Evolutionary conservation across 2,113 vertebrate genomes (phyloP), one percentile per base, ranked within the genome.

Genomic region (Dicentrarchus labrax): DNA sequence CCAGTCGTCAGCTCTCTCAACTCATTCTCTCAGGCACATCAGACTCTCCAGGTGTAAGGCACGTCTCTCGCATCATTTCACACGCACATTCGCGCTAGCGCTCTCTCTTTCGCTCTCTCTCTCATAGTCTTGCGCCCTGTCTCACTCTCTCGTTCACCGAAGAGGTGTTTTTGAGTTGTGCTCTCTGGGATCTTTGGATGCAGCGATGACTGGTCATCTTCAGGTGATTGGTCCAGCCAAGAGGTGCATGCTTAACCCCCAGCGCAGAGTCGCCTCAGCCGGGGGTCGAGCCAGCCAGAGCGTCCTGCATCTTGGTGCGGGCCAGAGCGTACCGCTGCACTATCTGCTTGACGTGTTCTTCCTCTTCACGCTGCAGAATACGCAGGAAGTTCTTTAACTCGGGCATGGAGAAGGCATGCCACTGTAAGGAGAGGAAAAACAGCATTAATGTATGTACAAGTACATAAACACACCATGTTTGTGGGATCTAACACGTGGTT

Each of bases 381-480:
- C 96, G 97, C 80, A 98, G 86, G 91, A 99, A 99, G 91, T 99
- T 99, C 62, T 97, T 96, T 50, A 99, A 91, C 93, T 99, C 98
- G 0, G 98, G 97, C 94, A 97, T 94, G 8, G 96, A 97, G 94
- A 99, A 99, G 75, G 97, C 98, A 0, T 99, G 96, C 98, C 98
- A 99, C 98, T 99, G 94, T 1, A 75, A 62, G 30, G 36, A 15
- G 38, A 66, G 10, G 66, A 21, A 72, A 66, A 66, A 2, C 30
- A 9, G 30, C 19, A 62, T 80, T 51, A 70, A 22, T 30, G 15
- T 1, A 38, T 39, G 39, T 47, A n/a, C n/a, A 60, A 60, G 21
- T 60, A 47, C 13, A 56, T 43, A 11, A 72, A 50, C 0, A 8
- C 69, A 43, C 21, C 19, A 15, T 64, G 24, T 65, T 53, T 54